Evolutionary conservation across 2,888 invertebrate genomes (phyloP).

Genomic region (Teleiodes luculella): DNA sequence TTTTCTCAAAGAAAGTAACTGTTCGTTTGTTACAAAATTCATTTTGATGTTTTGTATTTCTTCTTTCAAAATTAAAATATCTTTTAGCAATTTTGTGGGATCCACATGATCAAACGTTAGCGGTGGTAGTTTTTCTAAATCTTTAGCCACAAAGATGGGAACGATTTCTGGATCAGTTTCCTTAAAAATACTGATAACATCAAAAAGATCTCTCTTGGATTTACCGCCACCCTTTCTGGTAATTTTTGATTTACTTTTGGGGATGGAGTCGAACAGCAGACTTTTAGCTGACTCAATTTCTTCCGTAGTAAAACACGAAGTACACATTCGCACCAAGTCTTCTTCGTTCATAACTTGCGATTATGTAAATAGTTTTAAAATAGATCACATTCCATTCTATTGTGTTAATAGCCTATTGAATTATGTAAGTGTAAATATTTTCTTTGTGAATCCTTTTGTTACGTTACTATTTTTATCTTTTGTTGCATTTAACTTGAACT

Average conservation of each 20-base stretch:
- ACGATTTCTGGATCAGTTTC: neutral
- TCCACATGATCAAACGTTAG: slow-evolving; percentile 19
- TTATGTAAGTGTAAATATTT: too few species aligned
- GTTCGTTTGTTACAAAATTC: slow-evolving; percentile 7
- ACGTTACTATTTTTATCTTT: too few species aligned
- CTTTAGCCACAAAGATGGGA: slow-evolving; percentile 17
- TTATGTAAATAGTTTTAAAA: too few species aligned
- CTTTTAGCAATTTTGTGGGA: slow-evolving; percentile 17
- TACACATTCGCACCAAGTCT: neutral
- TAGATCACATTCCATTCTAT: too few species aligned
- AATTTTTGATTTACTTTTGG: neutral
- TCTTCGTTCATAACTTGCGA: neutral
- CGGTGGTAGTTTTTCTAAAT: slow-evolving; percentile 15
- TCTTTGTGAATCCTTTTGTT: too few species aligned
- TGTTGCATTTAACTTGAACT: too few species aligned
- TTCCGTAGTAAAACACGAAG: neutral
- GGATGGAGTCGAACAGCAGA: neutral
- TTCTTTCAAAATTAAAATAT: slow-evolving; percentile 8
- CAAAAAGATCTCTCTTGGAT: neutral
- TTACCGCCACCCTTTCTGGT: too few species aligned
- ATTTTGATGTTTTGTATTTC: slow-evolving; percentile 7
- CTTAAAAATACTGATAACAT: neutral
- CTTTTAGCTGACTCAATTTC: neutral
- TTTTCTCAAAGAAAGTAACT: too few species aligned
- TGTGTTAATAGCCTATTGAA: too few species aligned